phyloP scores from a whole-genome alignment of 2,888 invertebrate species.

The Meta bourneti region DNA sequence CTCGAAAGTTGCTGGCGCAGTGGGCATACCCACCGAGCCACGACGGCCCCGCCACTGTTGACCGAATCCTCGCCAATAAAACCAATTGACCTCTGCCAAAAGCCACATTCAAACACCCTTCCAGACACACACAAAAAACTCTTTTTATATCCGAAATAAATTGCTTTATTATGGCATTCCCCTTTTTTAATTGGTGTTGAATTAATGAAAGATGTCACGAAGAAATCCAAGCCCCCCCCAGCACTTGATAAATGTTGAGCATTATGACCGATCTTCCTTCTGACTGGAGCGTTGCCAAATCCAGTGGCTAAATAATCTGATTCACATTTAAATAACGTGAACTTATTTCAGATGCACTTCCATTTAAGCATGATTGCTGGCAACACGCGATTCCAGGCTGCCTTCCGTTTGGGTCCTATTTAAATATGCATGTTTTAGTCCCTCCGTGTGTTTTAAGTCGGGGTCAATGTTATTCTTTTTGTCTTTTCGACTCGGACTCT shows the following conservation, averaged over 20 bases:
- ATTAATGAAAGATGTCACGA: conserved; percentile 43
- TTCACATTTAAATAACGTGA: conserved; percentile 49
- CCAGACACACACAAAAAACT: background rate
- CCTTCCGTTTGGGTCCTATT: background rate
- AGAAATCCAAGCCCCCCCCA: background rate
- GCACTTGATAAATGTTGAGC: conserved; percentile 33
- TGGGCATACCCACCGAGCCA: too few relatives aligned
- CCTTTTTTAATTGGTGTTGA: conserved; percentile 44
- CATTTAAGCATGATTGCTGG: conserved; percentile 35
- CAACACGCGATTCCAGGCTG: conserved; percentile 15
- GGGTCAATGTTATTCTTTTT: conserved; percentile 8
- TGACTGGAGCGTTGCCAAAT: conserved; percentile 18
- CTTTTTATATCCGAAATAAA: background rate
- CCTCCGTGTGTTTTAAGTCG: background rate
- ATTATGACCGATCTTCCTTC: background rate
- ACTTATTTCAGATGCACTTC: conserved; percentile 9
- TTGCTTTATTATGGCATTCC: conserved; percentile 15
- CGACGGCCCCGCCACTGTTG: too few relatives aligned
- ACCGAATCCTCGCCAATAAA: too few relatives aligned
- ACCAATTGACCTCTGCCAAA: too few relatives aligned
- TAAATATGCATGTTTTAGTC: conserved; percentile 38
- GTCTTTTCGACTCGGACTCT: background rate
- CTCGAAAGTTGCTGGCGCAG: too few relatives aligned
- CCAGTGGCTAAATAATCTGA: conserved; percentile 13
- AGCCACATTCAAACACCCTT: too few relatives aligned